Evolutionary conservation across 1,140 invertebrate species (phyloP).

Genomic region (Periplaneta americana): DNA sequence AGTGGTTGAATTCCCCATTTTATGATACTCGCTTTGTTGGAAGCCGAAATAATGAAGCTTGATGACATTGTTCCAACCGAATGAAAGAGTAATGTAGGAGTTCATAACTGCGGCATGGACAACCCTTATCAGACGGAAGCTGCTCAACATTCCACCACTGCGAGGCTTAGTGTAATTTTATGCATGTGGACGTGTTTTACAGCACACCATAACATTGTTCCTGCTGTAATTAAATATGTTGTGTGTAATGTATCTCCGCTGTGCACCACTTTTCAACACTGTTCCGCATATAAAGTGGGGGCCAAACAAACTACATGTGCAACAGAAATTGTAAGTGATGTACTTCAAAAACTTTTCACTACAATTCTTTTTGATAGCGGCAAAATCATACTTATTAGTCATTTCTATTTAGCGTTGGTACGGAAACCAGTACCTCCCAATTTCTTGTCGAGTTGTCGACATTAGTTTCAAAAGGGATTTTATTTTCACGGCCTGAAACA

Average conservation of each 20-base stretch:
- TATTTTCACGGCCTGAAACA: too few relatives aligned
- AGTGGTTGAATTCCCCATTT: too few relatives aligned
- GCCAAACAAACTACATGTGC: background rate
- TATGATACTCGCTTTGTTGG: too few relatives aligned
- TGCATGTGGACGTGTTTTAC: background rate
- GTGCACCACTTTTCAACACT: background rate
- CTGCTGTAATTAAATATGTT: background rate
- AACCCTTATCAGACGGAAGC: background rate
- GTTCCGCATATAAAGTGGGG: background rate
- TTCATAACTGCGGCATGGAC: background rate
- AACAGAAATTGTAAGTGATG: too few relatives aligned
- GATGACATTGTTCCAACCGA: background rate
- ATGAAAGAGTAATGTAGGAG: background rate
- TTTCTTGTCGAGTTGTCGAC: too few relatives aligned
- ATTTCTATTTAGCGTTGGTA: too few relatives aligned
- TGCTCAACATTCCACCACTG: background rate
- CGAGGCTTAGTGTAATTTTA: background rate
- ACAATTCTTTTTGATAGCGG: too few relatives aligned
- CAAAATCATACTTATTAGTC: too few relatives aligned
- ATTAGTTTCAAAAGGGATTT: too few relatives aligned
- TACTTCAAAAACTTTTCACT: too few relatives aligned
- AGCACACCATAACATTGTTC: background rate
- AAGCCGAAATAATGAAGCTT: too few relatives aligned
- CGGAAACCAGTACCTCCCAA: too few relatives aligned
- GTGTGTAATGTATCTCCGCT: background rate